A percentile compares a stretch with the other conserved stretches of the same genome.
Evolutionary conservation across 2,797 vertebrate species (phyloP).

Genomic region (Silurus lanzhouensis): DNA sequence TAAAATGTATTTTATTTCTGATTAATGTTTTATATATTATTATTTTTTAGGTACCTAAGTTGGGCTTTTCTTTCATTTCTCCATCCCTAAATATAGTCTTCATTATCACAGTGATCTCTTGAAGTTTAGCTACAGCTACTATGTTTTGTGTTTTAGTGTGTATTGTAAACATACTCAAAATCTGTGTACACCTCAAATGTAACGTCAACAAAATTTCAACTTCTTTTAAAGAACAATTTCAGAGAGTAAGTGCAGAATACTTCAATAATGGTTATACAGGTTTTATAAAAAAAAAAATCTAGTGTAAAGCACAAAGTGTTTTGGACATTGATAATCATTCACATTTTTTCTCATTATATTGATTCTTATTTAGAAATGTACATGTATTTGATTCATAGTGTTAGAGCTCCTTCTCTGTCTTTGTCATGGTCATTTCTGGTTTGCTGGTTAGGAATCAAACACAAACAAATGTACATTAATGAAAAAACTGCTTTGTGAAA

Average conservation of each 20-base stretch:
- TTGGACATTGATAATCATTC: neutral
- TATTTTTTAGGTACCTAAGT: neutral
- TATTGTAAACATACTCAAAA: neutral
- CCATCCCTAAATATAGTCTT: neutral
- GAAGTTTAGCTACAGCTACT: neutral
- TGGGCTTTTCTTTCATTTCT: neutral
- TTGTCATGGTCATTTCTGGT: neutral
- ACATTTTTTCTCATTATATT: neutral
- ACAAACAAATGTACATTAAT: neutral
- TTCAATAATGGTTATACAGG: neutral
- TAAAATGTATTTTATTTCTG: neutral
- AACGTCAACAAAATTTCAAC: neutral
- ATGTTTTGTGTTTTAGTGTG: neutral
- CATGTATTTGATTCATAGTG: neutral
- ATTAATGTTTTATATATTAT: neutral
- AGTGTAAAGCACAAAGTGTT: no score
- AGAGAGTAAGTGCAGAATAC: neutral
- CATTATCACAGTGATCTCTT: constrained; percentile 33
- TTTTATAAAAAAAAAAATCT: neutral
- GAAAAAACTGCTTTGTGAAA: neutral
- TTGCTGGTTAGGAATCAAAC: neutral
- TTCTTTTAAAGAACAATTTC: neutral
- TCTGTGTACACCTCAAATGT: neutral
- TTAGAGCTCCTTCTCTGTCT: neutral
- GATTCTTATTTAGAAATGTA: neutral